Percentiles rank a stretch among this genome's conserved stretches.
These are phyloP conservation scores for Pandemis corylana DNA, from an alignment of 2,888 invertebrate genomes.

Conservation along the genomic window DNA sequence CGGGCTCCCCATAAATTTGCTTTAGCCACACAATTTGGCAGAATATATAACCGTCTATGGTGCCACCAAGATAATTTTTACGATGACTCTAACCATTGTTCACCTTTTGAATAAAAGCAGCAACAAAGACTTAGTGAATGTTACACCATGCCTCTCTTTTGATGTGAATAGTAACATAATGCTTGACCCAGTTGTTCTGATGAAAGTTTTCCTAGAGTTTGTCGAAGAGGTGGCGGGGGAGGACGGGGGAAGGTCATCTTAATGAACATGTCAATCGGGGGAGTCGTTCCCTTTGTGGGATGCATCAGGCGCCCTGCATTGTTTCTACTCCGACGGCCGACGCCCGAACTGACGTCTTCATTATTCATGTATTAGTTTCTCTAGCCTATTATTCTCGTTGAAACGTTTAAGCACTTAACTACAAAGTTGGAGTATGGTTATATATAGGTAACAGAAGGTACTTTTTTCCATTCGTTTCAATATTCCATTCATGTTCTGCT, in stretches of 20 bases:
- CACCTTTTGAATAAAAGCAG: constrained; percentile 9
- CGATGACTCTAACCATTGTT: constrained; percentile 11
- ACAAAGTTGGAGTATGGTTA: background rate
- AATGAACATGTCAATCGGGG: constrained; percentile 39
- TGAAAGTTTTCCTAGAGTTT: constrained; percentile 23
- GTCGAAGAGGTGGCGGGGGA: background rate
- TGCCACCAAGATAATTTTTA: constrained; percentile 23
- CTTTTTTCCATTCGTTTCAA: background rate
- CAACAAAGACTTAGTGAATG: constrained; percentile 15
- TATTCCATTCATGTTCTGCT: constrained; percentile 20
- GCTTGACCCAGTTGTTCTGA: constrained; percentile 31
- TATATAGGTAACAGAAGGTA: background rate
- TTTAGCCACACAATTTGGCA: constrained; percentile 33
- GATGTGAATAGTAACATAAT: constrained; percentile 19
- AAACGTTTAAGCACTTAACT: background rate
- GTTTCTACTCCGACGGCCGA: constrained; percentile 21
- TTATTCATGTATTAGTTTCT: constrained; percentile 24
- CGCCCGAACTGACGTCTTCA: constrained; percentile 13
- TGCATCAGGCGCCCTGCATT: constrained; percentile 30
- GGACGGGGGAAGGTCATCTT: constrained; percentile 17
- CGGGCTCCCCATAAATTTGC: constrained; percentile 32
- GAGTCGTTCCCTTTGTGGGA: constrained; percentile 25
- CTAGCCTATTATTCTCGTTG: background rate
- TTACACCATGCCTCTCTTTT: background rate
- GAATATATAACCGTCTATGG: constrained; percentile 25